Base-by-base conservation (phyloP, 2,797 vertebrate species). In the Menidia menidia region DNA sequence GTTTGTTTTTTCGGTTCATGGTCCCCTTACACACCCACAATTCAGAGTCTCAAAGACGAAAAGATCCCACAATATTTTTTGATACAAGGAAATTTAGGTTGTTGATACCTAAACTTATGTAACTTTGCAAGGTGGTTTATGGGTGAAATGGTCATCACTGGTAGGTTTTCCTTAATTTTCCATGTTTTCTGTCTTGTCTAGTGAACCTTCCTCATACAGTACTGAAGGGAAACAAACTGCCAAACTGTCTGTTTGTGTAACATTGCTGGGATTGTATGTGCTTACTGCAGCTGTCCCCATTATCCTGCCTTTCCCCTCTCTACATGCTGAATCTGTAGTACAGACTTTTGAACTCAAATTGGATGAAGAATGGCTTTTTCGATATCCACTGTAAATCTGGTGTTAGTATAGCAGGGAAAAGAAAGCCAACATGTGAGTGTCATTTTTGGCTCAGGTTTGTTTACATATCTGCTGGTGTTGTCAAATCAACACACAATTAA, bases 401-500 rank as follows among this genome's bases (percentile, higher is more conserved):
- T 69, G 60, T 76, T 78, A 56, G 68, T 76, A 68, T 59, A 48
- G 45, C 57, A 19, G 57, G 65, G 57, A 15, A 64, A 25, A 56
- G 25, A 43, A 55, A 53, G 33, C 13, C 35, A 19, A 5, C 7
- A 19, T 58, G 48, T 25, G 61, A 42, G 31, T 12, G 43, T 64
- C 71, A 14, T 33, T 64, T 25, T 74, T 76, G 73, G 77, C 61
- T 80, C 33, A 0, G 68, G 32, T 18, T 55, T 45, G 35, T 64
- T 33, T 35, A 59, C 68, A 78, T 65, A 51, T 19, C 53, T 10
- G 60, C 78, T 78, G 77, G 76, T 75, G 67, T 47, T 68, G 39
- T 73, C n/a, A 77, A 50, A 25, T 68, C 31, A 51, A 16, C 14
- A 8, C 6, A 30, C 68, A n/a, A 60, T 25, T 14, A 0, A 39